A percentile compares a stretch with the other conserved stretches of the same genome.
Conservation (phyloP, 2,113 vertebrate genomes). For the Chionodraco myersi region DNA sequence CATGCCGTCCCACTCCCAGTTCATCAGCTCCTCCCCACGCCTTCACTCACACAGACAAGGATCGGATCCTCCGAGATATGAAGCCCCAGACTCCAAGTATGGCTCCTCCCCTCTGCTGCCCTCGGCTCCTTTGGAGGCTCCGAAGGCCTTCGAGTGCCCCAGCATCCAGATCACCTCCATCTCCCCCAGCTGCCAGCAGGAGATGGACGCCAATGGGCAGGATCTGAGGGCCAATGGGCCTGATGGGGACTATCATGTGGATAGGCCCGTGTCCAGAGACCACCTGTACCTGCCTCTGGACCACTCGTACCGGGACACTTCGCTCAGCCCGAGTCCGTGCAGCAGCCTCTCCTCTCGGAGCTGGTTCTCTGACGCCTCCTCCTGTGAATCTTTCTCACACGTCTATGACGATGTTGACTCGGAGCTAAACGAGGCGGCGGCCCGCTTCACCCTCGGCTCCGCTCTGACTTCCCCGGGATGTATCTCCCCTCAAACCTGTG, state of each 20-base stretch:
- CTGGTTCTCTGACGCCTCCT: slow-evolving; percentile 98
- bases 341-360: slow-evolving; percentile 97
- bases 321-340: slow-evolving; percentile 96
- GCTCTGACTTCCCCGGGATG: slow-evolving; percentile 93
- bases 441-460: slow-evolving; percentile 93
- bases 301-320: slow-evolving; percentile 94
- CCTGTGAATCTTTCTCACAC: slow-evolving; percentile 97
- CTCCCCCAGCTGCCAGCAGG: slow-evolving; percentile 97
- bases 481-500: slow-evolving; percentile 88
- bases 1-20: slow-evolving; percentile 88
- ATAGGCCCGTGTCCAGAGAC: slow-evolving; percentile 93
- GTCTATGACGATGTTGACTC: slow-evolving; percentile 98
- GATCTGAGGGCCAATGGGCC: slow-evolving; percentile 89
- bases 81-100: slow-evolving; percentile 88
- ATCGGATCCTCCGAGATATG: slow-evolving; percentile 86
- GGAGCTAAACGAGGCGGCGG: slow-evolving; percentile 96
- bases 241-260: slow-evolving; percentile 89
- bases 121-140: slow-evolving; percentile 82
- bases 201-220: slow-evolving; percentile 90
- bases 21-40: slow-evolving; percentile 87
- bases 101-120: slow-evolving; percentile 79
- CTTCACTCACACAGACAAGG: slow-evolving; percentile 89
- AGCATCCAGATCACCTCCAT: slow-evolving; percentile 99
- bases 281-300: slow-evolving; percentile 98
- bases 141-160: slow-evolving; percentile 96